phyloP scores from a whole-genome alignment of 2,888 invertebrate species.

The Ommatoiulus sabulosus region DNA sequence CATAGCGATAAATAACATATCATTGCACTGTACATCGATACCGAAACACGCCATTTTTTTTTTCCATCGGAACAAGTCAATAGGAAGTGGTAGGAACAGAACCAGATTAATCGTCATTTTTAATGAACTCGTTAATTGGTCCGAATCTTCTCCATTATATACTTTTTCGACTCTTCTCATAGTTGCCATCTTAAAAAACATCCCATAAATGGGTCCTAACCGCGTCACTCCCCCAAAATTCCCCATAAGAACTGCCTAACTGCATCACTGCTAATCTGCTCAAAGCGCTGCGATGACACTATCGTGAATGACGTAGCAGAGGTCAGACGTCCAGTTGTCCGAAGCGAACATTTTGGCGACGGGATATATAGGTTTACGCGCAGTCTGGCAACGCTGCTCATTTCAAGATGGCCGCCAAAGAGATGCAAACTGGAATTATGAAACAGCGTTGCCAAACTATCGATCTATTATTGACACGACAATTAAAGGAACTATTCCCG shows the following conservation, averaged over 20 bases:
- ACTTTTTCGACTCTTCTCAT: slow-evolving; percentile 38
- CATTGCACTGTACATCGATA: slow-evolving; percentile 47
- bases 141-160: slow-evolving; percentile 45
- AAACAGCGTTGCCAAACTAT: not conserved
- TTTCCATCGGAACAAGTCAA: slow-evolving; percentile 9
- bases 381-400: no score
- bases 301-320: not conserved
- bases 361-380: no score
- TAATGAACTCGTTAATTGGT: slow-evolving; percentile 19
- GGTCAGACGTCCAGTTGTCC: no score
- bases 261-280: not conserved
- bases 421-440: not conserved
- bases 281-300: not conserved
- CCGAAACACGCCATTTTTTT: slow-evolving; percentile 14
- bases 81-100: slow-evolving; percentile 48
- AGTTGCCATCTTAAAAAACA: not conserved
- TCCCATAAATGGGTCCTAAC: not conserved
- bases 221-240: slow-evolving; percentile 8
- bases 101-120: slow-evolving; percentile 21
- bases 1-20: slow-evolving; percentile 41
- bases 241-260: not conserved
- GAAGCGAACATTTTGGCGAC: no score
- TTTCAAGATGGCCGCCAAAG: no score
- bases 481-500: slow-evolving; percentile 34
- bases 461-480: not conserved